Evolutionary conservation across 2,888 invertebrate genomes (phyloP).

Genomic region (Fragum whitleyi): DNA sequence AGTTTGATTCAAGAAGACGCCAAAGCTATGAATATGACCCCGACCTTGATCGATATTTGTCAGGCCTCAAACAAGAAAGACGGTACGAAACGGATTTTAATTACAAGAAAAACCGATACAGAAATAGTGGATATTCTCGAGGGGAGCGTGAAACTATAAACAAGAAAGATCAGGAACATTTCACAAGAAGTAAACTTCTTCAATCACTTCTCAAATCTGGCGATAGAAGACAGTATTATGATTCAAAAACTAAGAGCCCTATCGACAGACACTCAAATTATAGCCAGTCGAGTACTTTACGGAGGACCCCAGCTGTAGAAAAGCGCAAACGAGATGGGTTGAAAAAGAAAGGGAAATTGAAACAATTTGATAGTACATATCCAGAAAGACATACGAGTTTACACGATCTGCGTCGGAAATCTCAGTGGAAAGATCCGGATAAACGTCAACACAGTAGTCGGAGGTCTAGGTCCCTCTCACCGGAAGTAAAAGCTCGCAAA

Average conservation of each 20-base stretch:
- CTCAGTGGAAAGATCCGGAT: background rate
- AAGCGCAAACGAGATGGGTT: background rate
- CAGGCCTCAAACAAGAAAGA: background rate
- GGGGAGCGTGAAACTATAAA: background rate
- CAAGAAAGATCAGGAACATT: background rate
- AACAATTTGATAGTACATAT: constrained; percentile 36
- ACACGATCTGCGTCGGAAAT: constrained; percentile 21
- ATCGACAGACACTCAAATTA: background rate
- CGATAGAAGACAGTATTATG: background rate
- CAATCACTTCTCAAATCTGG: background rate
- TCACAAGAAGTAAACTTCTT: background rate
- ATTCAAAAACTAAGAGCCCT: background rate
- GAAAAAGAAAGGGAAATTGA: constrained; percentile 9
- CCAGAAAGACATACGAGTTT: constrained; percentile 42
- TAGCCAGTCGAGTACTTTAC: background rate
- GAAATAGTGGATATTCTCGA: background rate
- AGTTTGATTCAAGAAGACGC: background rate
- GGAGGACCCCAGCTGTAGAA: background rate
- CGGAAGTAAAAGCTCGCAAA: background rate
- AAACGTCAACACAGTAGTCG: background rate
- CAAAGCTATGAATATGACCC: background rate
- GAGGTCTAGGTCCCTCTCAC: constrained; percentile 35
- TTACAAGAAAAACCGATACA: background rate
- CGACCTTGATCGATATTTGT: background rate
- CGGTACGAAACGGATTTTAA: background rate